Conservation (phyloP, 1,140 invertebrate genomes). For the Oryzaephilus surinamensis region DNA sequence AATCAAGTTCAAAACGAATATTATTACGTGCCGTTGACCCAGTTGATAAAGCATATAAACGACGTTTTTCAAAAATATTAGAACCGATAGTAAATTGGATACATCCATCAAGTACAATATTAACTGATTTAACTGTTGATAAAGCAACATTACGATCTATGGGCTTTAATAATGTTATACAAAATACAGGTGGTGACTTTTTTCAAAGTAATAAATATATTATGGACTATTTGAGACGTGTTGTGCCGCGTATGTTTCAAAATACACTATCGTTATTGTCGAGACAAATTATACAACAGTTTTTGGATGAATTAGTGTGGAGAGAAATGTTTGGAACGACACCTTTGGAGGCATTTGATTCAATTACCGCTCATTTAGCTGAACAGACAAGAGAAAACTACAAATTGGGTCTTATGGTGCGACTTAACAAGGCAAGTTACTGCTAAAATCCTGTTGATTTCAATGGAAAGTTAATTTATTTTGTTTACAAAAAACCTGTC, state of each 20-base stretch:
- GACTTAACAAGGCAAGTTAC: constrained; percentile 37
- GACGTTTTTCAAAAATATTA: constrained; percentile 65
- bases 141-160: constrained; percentile 61
- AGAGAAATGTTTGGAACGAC: constrained; percentile 62
- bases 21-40: constrained; percentile 73
- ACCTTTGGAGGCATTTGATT: constrained; percentile 67
- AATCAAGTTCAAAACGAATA: constrained; percentile 60
- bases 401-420: constrained; percentile 38
- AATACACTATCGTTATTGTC: constrained; percentile 74
- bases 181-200: constrained; percentile 52
- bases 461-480: not conserved
- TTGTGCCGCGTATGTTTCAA: constrained; percentile 83
- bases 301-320: constrained; percentile 69
- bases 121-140: constrained; percentile 75
- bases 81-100: constrained; percentile 69
- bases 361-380: constrained; percentile 64
- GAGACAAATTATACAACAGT: constrained; percentile 77
- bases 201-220: constrained; percentile 60
- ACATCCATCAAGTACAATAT: constrained; percentile 60
- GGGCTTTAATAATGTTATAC: constrained; percentile 65
- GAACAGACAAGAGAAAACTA: constrained; percentile 59
- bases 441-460: not conserved
- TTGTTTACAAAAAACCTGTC: no score
- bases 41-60: constrained; percentile 60
- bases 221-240: constrained; percentile 76